Conservation (phyloP, 2,888 invertebrate genomes). For the Gasteruption jaculator region DNA sequence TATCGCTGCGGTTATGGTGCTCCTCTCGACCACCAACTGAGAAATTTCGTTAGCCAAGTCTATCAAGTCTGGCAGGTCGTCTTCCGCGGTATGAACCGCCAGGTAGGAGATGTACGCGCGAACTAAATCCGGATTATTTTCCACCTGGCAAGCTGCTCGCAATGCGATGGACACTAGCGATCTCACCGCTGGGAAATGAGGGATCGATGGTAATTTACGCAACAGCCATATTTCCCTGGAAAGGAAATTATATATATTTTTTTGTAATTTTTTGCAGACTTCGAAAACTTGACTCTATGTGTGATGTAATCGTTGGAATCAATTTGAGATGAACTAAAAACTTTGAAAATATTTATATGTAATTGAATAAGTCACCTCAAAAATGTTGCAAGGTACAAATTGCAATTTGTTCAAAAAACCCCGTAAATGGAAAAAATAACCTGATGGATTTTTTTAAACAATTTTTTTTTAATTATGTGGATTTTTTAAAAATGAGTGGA, state of each 20-base stretch:
- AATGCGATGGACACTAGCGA: constrained; percentile 68
- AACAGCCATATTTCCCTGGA: constrained; percentile 57
- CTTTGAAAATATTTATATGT: too few species aligned
- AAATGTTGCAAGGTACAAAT: too few species aligned
- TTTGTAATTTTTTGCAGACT: too few species aligned
- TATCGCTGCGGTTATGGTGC: constrained; percentile 79
- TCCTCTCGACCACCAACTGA: constrained; percentile 86
- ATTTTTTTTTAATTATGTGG: too few species aligned
- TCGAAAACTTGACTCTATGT: too few species aligned
- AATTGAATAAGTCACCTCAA: too few species aligned
- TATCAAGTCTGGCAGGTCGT: constrained; percentile 63
- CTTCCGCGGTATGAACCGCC: constrained; percentile 66
- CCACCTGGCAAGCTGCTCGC: constrained; percentile 85
- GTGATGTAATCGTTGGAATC: too few species aligned
- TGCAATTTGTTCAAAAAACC: too few species aligned
- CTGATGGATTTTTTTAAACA: too few species aligned
- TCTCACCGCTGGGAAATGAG: constrained; percentile 72
- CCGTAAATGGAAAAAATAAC: too few species aligned
- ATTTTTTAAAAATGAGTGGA: too few species aligned
- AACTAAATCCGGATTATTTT: constrained; percentile 79
- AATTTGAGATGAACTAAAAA: too few species aligned
- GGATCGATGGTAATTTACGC: constrained; percentile 66
- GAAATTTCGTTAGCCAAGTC: constrained; percentile 78
- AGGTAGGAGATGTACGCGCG: constrained; percentile 83
- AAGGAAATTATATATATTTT: constrained; percentile 17